A percentile compares a stretch with the other conserved stretches of the same genome.
phyloP scores from a whole-genome alignment of 1,140 invertebrate species.

The Drosophila nasuta region DNA sequence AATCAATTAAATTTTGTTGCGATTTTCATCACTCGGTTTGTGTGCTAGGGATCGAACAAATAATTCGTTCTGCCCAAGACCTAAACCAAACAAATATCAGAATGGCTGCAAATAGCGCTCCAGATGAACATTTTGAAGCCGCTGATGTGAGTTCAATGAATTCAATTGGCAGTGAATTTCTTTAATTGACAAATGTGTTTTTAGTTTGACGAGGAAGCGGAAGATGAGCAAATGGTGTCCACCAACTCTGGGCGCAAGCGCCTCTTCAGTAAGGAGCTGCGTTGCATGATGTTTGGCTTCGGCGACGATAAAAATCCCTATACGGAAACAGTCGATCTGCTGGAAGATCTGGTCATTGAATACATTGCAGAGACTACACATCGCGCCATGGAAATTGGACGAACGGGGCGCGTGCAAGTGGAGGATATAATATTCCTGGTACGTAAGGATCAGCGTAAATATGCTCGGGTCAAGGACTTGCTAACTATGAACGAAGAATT shows the following conservation, averaged over 20 bases:
- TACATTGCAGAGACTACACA: conserved; percentile 98
- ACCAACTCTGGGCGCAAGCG: conserved; percentile 91
- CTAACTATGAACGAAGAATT: conserved; percentile 99
- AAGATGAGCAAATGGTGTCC: conserved; percentile 87
- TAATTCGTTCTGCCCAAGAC: no score
- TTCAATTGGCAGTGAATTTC: conserved; percentile 25
- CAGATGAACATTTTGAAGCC: conserved; percentile 75
- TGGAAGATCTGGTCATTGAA: conserved; percentile 99
- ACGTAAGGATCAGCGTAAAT: conserved; percentile 98
- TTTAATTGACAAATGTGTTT: conserved; percentile 78
- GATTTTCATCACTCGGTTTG: no score
- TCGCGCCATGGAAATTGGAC: conserved; percentile 98
- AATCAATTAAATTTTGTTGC: no score
- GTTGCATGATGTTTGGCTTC: conserved; percentile 99
- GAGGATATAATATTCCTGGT: conserved; percentile 99
- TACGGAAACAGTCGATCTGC: conserved; percentile 98
- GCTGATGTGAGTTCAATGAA: conserved; percentile 58
- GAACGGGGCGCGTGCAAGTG: conserved; percentile 96
- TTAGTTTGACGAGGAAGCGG: conserved; percentile 88
- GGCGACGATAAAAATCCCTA: conserved; percentile 99
- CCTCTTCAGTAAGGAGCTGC: conserved; percentile 95
- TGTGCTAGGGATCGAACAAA: no score
- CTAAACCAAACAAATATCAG: conserved; percentile 26
- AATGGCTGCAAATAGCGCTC: conserved; percentile 62
- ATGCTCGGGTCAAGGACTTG: conserved; percentile 98